Evolutionary conservation across 2,113 vertebrate species (phyloP), one percentile per base, ranked within the genome.

Genomic region (Sinocyclocheilus rhinocerous): DNA sequence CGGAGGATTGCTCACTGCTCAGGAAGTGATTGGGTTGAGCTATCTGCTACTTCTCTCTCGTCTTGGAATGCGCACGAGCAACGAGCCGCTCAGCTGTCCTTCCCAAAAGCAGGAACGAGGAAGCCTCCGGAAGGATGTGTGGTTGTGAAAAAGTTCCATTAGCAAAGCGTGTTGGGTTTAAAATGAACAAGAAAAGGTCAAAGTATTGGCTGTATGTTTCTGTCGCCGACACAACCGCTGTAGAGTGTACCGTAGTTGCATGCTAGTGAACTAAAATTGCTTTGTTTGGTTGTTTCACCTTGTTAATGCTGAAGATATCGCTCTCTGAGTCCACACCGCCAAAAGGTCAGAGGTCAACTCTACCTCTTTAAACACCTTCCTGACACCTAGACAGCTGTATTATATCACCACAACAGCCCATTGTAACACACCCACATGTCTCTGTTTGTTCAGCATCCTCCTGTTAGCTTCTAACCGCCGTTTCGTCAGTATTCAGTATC

Each of bases 1-100:
- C 86, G 45, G 80, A 59, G 76, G 92, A 93, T 86, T 93, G 92
- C 90, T 93, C 92, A 91, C 87, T 89, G 90, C 91, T 90, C 88
- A 87, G 88, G 81, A 87, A 57, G 65, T 88, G 90, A 91, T 88
- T 85, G 87, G 90, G 81, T 87, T 83, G 52, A 79, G 72, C 85
- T 84, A 85, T 86, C 84, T 69, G 63, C 52, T 70, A 83, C 86
- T 87, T 88, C 85, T 86, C 86, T 88, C 75, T 75, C 13, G 87
- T 88, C 87, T 89, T 81, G 83, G 90, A 89, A 87, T 77, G 48
- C 59, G 11, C 20, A 18, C 52, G 85, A 69, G 86, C 81, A 76
- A 72, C 81, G 55, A 39, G 76, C 48, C 79, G 45, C 26, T 69
- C 80, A 78, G 42, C 18, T 65, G 26, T 36, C 73, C 69, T 13